Conservation (phyloP, 2,113 vertebrate species). For the Phaetusa simplex region DNA sequence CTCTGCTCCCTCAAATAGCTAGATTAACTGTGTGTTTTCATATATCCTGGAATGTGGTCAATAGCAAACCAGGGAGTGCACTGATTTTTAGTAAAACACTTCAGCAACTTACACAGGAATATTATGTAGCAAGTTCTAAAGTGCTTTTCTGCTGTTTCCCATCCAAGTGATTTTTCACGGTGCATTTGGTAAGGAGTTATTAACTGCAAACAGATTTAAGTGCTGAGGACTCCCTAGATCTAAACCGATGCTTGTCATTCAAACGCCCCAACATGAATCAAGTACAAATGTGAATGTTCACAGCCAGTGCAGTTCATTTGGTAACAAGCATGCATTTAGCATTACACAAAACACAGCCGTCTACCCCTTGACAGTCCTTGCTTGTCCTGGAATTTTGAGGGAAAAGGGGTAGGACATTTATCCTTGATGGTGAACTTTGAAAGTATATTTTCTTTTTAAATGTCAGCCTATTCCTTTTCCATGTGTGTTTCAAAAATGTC, state of each 20-base stretch:
- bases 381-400: conserved; percentile 9
- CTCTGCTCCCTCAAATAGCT: background rate
- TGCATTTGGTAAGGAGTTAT: conserved; percentile 40
- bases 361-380: background rate
- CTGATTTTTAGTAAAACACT: conserved; percentile 30
- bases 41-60: conserved; percentile 18
- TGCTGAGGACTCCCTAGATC: conserved; percentile 21
- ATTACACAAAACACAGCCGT: conserved; percentile 10
- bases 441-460: conserved; percentile 62
- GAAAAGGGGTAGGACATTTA: background rate
- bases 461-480: conserved; percentile 44
- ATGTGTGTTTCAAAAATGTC: conserved; percentile 48
- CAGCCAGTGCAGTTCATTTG: conserved; percentile 32
- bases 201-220: conserved; percentile 63
- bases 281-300: conserved; percentile 47
- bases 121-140: conserved; percentile 41
- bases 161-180: conserved; percentile 55
- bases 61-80: background rate
- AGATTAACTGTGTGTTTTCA: conserved; percentile 48
- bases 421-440: conserved; percentile 23
- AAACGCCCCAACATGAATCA: background rate
- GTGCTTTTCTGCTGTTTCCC: conserved; percentile 33
- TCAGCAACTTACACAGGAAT: conserved; percentile 32
- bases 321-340: conserved; percentile 42
- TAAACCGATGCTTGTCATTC: conserved; percentile 38